A percentile compares a stretch with the other conserved stretches of the same genome.
Conservation (phyloP, 2,888 invertebrate species). For the Xanthia togata region DNA sequence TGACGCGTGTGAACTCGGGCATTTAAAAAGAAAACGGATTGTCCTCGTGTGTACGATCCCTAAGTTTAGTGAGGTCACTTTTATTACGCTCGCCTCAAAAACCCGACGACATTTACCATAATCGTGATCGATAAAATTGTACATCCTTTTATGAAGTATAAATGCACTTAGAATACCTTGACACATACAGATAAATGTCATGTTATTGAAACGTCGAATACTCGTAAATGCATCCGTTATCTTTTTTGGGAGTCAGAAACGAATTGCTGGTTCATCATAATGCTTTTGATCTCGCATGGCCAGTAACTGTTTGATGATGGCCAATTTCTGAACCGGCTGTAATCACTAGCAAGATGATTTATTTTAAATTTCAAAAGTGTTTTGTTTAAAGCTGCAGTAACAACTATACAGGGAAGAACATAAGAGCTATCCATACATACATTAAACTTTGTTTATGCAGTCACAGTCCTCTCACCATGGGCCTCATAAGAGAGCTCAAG, state of each 20-base stretch:
- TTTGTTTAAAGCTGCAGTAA: not conserved
- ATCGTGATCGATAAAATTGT: slow-evolving; percentile 18
- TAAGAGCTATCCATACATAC: not conserved
- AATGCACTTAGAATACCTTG: slow-evolving; percentile 30
- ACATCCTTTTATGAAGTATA: slow-evolving; percentile 17
- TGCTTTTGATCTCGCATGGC: not conserved
- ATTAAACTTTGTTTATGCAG: not conserved
- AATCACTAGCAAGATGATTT: too few relatives aligned
- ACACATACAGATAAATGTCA: slow-evolving; percentile 35
- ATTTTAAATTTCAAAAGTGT: too few relatives aligned
- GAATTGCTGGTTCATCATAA: not conserved
- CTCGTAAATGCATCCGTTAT: not conserved
- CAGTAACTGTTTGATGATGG: not conserved
- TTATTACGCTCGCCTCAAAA: not conserved
- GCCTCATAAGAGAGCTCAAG: too few relatives aligned
- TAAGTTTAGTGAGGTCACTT: not conserved
- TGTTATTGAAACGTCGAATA: slow-evolving; percentile 20
- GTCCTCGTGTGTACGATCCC: too few relatives aligned
- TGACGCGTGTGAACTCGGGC: too few relatives aligned
- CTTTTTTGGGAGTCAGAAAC: not conserved
- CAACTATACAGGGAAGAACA: not conserved
- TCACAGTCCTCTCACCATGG: too few relatives aligned
- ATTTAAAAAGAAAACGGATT: too few relatives aligned
- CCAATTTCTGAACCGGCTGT: too few relatives aligned
- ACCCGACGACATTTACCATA: not conserved